phyloP scores from a whole-genome alignment of 2,888 invertebrate species.

The Pammene fasciana region DNA sequence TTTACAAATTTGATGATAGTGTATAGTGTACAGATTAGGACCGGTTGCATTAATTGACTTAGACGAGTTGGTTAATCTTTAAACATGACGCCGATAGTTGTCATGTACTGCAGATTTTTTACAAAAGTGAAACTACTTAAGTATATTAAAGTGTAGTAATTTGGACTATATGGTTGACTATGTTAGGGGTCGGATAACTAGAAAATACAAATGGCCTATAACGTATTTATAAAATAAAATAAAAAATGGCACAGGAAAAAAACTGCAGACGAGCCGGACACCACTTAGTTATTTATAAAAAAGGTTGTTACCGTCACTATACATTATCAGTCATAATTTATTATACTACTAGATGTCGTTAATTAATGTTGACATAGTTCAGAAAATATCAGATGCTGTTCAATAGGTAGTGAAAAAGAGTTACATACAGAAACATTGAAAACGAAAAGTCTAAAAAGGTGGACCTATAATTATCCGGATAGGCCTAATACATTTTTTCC shows the following conservation, averaged over 20 bases:
- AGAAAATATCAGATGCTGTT: not conserved
- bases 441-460: too few species aligned
- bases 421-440: too few species aligned
- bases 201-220: not conserved
- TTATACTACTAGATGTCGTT: slow-evolving; percentile 23
- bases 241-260: slow-evolving; percentile 17
- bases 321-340: slow-evolving; percentile 14
- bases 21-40: slow-evolving; percentile 11
- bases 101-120: too few species aligned
- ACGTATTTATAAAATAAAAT: not conserved
- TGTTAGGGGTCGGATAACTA: not conserved
- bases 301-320: slow-evolving; percentile 33
- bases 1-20: slow-evolving; percentile 12
- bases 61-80: not conserved
- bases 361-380: not conserved
- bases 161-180: too few species aligned
- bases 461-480: too few species aligned
- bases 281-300: not conserved
- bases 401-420: not conserved
- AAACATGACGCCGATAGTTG: too few species aligned
- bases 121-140: too few species aligned
- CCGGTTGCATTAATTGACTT: not conserved
- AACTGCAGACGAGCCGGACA: too few species aligned
- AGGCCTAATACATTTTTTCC: too few species aligned
- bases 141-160: too few species aligned